Conservation (phyloP, 2,888 invertebrate genomes). For the Candidula unifasciata region DNA sequence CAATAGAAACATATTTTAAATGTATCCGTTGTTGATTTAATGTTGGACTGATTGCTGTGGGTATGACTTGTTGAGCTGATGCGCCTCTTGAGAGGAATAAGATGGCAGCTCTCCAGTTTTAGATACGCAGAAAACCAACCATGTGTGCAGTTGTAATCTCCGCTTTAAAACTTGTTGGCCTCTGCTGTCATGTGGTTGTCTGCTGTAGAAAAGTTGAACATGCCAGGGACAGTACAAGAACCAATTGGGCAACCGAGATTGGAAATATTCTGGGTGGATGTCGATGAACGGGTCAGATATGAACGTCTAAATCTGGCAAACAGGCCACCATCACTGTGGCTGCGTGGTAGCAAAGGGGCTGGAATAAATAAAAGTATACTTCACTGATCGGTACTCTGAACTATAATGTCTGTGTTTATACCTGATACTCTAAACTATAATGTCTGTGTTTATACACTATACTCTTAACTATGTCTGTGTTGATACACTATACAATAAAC, state of each 20-base stretch:
- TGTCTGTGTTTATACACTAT: no score
- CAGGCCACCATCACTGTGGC: constrained; percentile 51
- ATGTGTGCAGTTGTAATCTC: no score
- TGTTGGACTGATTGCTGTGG: no score
- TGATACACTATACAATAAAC: no score
- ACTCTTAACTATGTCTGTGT: no score
- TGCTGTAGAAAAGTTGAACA: not conserved
- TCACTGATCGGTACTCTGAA: not conserved
- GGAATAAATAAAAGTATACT: not conserved
- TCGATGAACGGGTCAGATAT: constrained; percentile 34
- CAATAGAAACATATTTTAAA: no score
- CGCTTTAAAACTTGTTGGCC: not conserved
- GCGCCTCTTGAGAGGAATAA: no score
- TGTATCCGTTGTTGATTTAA: no score
- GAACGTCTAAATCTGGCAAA: constrained; percentile 46
- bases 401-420: no score
- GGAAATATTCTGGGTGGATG: constrained; percentile 41
- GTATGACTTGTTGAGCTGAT: no score
- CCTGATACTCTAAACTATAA: not conserved
- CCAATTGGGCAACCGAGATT: constrained; percentile 7
- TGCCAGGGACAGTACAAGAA: not conserved
- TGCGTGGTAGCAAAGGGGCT: constrained; percentile 31
- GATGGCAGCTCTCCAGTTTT: no score
- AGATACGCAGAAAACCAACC: no score
- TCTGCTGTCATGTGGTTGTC: not conserved